Conservation (phyloP, 2,113 vertebrate genomes). For the Cyanoliseus patagonus region DNA sequence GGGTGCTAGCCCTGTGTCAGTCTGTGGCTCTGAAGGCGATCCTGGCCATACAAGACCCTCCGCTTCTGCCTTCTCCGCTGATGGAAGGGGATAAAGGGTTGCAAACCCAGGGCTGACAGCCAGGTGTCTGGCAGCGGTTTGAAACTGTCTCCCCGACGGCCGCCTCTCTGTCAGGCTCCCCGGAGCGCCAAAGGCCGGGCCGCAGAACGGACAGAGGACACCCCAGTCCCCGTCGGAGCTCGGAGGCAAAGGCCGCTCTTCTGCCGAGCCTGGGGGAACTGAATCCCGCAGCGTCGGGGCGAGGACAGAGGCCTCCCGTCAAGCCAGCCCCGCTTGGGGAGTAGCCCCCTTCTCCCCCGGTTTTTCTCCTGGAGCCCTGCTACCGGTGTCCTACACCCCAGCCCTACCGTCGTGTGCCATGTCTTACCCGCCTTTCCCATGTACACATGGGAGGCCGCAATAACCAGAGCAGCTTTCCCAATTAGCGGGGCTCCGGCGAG, state of each 20-base stretch:
- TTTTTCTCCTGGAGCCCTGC: neutral
- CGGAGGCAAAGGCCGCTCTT: neutral
- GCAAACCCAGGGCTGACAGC: neutral
- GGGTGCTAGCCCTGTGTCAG: neutral
- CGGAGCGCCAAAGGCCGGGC: neutral
- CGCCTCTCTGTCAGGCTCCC: neutral
- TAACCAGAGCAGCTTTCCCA: slow-evolving; percentile 50
- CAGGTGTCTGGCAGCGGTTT: neutral
- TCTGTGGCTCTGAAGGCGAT: neutral
- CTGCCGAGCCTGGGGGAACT: neutral
- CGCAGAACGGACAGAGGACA: neutral
- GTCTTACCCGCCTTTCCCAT: neutral
- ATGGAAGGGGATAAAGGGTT: rapidly evolving
- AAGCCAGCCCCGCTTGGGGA: neutral
- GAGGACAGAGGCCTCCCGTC: neutral
- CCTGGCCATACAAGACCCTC: rapidly evolving
- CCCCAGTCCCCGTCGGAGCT: rapidly evolving
- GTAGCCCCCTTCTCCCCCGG: rapidly evolving
- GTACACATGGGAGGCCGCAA: neutral
- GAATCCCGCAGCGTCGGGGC: neutral
- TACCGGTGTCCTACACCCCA: neutral
- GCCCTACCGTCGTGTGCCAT: neutral
- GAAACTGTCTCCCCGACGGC: rapidly evolving
- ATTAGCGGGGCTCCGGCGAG: slow-evolving; percentile 44
- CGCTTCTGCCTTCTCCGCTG: neutral